These are phyloP conservation scores for Homarus americanus DNA, from an alignment of 1,140 invertebrate genomes.

Conservation along the genomic window DNA sequence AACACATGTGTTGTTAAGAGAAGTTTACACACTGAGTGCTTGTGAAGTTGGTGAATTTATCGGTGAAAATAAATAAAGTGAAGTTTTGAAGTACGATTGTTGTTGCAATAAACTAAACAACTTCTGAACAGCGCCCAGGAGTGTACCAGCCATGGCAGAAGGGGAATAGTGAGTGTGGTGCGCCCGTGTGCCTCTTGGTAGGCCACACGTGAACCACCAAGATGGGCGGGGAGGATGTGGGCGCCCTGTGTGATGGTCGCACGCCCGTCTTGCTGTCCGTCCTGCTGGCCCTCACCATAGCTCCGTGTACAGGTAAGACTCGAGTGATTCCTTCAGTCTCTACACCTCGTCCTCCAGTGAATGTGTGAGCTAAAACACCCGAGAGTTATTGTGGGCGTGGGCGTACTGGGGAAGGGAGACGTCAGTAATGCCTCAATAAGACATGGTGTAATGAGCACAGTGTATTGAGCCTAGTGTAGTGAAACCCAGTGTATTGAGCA, in stretches of 20 bases:
- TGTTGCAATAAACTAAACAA: not conserved
- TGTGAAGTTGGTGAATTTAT: slow-evolving; percentile 3
- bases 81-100: not conserved
- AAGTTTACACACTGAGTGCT: not conserved
- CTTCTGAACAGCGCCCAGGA: not conserved
- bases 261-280: slow-evolving; percentile 28
- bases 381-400: not conserved
- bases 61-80: not conserved
- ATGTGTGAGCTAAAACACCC: not conserved
- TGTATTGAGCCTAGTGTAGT: no score
- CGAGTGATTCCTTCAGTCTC: not conserved
- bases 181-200: not conserved
- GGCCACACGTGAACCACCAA: slow-evolving; percentile 3
- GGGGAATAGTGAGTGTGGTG: not conserved
- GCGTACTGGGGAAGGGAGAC: no score
- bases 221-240: slow-evolving; percentile 26
- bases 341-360: not conserved
- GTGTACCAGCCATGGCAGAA: not conserved
- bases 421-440: no score
- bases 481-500: no score
- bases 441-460: no score
- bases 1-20: not conserved
- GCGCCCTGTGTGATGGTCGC: slow-evolving; percentile 1
- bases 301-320: slow-evolving; percentile 8
- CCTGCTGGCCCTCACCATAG: slow-evolving; percentile 11